Evolutionary conservation across 2,888 invertebrate genomes (phyloP).

Genomic region (Lasioglossum vierecki): DNA sequence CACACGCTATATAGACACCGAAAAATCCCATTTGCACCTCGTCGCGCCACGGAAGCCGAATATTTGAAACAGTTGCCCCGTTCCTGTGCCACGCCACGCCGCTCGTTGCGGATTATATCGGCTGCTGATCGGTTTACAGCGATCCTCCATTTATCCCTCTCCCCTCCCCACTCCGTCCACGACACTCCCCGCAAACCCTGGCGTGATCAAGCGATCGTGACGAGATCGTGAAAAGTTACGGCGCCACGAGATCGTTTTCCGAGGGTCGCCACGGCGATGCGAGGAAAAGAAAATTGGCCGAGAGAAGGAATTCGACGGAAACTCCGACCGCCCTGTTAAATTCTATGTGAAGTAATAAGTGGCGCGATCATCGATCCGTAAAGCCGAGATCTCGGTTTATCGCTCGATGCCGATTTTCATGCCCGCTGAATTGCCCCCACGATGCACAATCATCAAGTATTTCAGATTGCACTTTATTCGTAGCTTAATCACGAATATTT

Average conservation of each 20-base stretch:
- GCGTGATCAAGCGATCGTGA: slow-evolving; percentile 14
- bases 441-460: neutral
- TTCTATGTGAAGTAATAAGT: neutral
- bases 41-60: slow-evolving; percentile 32
- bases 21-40: slow-evolving; percentile 56
- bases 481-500: neutral
- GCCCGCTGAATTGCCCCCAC: neutral
- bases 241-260: neutral
- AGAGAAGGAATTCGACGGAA: neutral
- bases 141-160: slow-evolving; percentile 55
- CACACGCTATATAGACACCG: slow-evolving; percentile 5
- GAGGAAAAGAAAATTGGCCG: neutral
- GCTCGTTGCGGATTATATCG: slow-evolving; percentile 52
- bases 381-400: neutral
- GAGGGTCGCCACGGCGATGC: neutral
- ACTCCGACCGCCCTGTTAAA: neutral
- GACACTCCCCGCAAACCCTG: neutral
- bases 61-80: slow-evolving; percentile 44
- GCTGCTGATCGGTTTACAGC: slow-evolving; percentile 58
- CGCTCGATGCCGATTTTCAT: neutral
- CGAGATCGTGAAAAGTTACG: slow-evolving; percentile 21
- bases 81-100: slow-evolving; percentile 12
- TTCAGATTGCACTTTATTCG: neutral
- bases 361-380: neutral
- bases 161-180: neutral